phyloP scores from a whole-genome alignment of 1,140 invertebrate genomes.

The Vanessa atalanta region DNA sequence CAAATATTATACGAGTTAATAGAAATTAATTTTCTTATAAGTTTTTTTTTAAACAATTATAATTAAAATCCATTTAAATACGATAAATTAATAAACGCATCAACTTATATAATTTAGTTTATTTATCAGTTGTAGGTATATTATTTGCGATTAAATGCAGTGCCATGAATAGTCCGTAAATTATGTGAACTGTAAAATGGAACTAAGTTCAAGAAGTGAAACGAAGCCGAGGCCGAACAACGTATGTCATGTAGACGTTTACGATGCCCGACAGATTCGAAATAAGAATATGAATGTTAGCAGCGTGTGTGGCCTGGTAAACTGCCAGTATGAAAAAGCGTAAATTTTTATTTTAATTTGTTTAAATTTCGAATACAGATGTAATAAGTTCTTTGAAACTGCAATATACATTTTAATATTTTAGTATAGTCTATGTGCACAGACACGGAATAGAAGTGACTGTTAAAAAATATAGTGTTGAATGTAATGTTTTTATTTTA shows the following conservation, averaged over 20 bases:
- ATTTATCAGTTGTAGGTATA: not conserved
- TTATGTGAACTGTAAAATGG: conserved; percentile 15
- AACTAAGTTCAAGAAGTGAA: conserved; percentile 35
- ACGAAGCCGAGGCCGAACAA: conserved; percentile 37
- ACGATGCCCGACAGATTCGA: conserved; percentile 59
- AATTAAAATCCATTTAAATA: not conserved
- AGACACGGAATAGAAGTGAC: no score
- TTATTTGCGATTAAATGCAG: not conserved
- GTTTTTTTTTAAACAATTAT: not conserved
- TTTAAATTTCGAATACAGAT: conserved; percentile 5
- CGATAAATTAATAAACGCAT: not conserved
- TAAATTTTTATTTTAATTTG: conserved; percentile 21
- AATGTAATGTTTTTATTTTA: no score
- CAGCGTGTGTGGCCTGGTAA: conserved; percentile 64
- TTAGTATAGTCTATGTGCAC: no score
- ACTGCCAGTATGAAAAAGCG: conserved; percentile 35
- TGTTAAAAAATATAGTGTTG: no score
- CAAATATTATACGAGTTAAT: no score
- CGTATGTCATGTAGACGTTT: conserved; percentile 62
- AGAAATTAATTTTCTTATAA: no score
- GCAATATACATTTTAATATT: no score
- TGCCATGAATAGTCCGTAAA: not conserved
- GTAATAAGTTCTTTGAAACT: not conserved
- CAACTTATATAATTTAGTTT: not conserved
- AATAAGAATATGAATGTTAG: conserved; percentile 58